phyloP scores from a whole-genome alignment of 1,140 invertebrate genomes.

The Andricus grossulariae region DNA sequence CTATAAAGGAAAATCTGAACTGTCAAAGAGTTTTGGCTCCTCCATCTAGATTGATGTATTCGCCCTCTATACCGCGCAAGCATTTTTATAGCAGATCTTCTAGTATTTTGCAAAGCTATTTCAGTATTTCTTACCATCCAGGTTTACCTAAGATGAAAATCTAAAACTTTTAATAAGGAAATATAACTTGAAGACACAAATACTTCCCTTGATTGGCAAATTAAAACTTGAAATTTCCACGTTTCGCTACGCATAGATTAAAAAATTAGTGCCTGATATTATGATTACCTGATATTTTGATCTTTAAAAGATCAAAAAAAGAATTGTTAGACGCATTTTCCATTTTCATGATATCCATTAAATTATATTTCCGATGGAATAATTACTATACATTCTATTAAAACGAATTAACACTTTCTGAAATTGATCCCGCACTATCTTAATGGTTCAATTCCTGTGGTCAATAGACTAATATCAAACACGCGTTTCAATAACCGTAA shows the following conservation, averaged over 20 bases:
- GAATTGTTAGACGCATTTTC: too few species aligned
- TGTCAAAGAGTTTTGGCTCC: background rate
- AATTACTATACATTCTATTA: background rate
- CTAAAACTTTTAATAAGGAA: too few species aligned
- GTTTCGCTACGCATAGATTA: too few species aligned
- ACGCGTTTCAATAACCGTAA: background rate
- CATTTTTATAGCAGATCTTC: background rate
- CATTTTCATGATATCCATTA: background rate
- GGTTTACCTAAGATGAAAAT: too few species aligned
- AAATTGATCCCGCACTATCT: background rate
- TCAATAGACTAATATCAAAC: slow-evolving; percentile 15
- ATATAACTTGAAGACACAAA: too few species aligned
- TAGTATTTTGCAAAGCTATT: too few species aligned
- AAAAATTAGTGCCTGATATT: too few species aligned
- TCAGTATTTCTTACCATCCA: too few species aligned
- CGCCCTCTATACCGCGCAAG: background rate
- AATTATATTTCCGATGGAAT: background rate
- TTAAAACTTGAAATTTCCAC: too few species aligned
- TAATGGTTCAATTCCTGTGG: slow-evolving; percentile 1
- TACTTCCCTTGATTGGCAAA: too few species aligned
- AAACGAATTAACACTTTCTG: background rate
- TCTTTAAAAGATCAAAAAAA: too few species aligned
- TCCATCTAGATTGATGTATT: slow-evolving; percentile 3
- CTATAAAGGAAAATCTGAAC: slow-evolving; percentile 6
- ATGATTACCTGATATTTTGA: too few species aligned